Conservation (phyloP, 2,113 vertebrate species). For the Ophthalmolycus amberensis region DNA sequence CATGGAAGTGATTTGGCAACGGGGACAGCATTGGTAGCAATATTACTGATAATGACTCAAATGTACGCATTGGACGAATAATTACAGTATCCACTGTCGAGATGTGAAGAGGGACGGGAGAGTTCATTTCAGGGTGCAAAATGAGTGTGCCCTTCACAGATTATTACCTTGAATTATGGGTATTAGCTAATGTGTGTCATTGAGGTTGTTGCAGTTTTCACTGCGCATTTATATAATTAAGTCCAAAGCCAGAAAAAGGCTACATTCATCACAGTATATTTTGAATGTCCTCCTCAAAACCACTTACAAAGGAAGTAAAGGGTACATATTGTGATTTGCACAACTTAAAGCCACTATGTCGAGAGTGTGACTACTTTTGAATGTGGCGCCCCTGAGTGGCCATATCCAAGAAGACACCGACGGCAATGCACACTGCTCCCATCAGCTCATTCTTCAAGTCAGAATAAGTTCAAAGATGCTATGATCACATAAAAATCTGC, state of each 20-base stretch:
- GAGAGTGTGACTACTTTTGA: not conserved
- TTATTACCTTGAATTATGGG: not conserved
- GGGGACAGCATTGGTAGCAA: not conserved
- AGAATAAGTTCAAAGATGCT: not conserved
- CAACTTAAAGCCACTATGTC: not conserved
- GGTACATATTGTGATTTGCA: not conserved
- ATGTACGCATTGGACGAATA: not conserved
- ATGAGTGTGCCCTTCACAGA: not conserved
- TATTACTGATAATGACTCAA: not conserved
- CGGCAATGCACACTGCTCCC: not conserved
- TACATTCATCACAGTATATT: not conserved
- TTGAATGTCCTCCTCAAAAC: not conserved
- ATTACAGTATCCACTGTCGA: not conserved
- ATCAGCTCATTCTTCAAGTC: not conserved
- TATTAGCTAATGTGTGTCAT: not conserved
- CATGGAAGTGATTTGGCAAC: not conserved
- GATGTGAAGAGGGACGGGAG: not conserved
- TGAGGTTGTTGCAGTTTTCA: not conserved
- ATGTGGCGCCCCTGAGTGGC: slow-evolving; percentile 29
- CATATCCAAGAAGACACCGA: not conserved
- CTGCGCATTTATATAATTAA: not conserved
- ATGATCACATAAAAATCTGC: not conserved
- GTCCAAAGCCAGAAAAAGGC: not conserved
- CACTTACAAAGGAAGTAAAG: not conserved
- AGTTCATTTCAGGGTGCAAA: not conserved